A percentile compares a stretch with the other conserved stretches of the same genome.
Conservation (phyloP, 2,797 vertebrate genomes). For the Anas bahamensis region DNA sequence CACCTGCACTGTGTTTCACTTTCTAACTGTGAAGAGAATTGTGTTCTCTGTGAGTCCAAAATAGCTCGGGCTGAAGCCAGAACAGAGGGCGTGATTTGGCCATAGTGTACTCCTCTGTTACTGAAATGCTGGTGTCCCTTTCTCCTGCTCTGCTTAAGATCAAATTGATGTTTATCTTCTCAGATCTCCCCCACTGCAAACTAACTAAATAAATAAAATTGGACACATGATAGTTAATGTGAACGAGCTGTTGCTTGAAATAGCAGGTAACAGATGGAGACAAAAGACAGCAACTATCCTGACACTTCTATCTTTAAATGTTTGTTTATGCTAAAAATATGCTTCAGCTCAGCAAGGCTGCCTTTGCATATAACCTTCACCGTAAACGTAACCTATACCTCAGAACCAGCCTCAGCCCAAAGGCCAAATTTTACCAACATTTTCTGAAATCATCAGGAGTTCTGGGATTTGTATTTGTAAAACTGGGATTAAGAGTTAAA, state of each 20-base stretch:
- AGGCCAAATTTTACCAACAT: not conserved
- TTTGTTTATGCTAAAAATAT: constrained; percentile 84
- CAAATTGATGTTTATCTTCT: not conserved
- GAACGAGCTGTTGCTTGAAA: constrained; percentile 59
- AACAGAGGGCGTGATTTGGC: not conserved
- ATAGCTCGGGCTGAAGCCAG: not conserved
- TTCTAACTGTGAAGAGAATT: not conserved
- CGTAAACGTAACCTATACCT: not conserved
- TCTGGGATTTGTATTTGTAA: not conserved
- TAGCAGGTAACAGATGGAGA: constrained; percentile 73
- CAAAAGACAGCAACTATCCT: constrained; percentile 76
- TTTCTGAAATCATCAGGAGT: not conserved
- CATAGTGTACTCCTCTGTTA: not conserved
- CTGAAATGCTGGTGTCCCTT: not conserved
- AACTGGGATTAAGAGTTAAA: not conserved
- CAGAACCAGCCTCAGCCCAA: not conserved
- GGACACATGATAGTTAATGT: constrained; percentile 46
- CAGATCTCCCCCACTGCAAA: not conserved
- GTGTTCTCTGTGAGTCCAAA: not conserved
- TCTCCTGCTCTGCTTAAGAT: not conserved
- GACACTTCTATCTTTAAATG: constrained; percentile 81
- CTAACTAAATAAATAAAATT: not conserved
- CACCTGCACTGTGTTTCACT: not conserved
- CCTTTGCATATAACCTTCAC: constrained; percentile 41
- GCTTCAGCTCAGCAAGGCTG: constrained; percentile 26